phyloP scores from a whole-genome alignment of 2,888 invertebrate genomes.

The Agriopis aurantiaria region DNA sequence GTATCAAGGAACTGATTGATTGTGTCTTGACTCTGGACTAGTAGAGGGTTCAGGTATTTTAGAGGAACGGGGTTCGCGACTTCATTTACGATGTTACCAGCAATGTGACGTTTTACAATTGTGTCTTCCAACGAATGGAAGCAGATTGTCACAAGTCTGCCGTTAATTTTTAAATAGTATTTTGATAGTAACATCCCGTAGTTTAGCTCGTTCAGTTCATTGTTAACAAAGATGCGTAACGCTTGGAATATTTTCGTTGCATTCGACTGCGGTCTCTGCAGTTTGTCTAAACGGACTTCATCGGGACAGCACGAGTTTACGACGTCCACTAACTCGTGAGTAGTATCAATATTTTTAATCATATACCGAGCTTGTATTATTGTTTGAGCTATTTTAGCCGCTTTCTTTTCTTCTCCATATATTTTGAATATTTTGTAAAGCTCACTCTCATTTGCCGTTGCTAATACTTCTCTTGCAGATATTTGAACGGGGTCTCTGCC shows the following conservation, averaged over 20 bases:
- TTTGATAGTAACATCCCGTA: conserved; percentile 93
- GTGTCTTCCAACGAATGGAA: conserved; percentile 98
- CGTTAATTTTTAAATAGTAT: conserved; percentile 91
- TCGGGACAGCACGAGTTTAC: conserved; percentile 88
- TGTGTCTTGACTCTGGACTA: conserved; percentile 87
- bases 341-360: conserved; percentile 92
- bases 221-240: conserved; percentile 97
- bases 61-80: conserved; percentile 90
- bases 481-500: conserved; percentile 89
- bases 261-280: conserved; percentile 91
- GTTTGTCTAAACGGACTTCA: conserved; percentile 88
- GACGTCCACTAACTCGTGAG: conserved; percentile 92
- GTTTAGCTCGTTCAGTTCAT: conserved; percentile 98
- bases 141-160: conserved; percentile 92
- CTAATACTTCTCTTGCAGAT: conserved; percentile 95
- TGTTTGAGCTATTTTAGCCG: conserved; percentile 94
- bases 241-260: conserved; percentile 98
- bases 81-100: conserved; percentile 91
- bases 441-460: conserved; percentile 91
- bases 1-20: conserved; percentile 87
- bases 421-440: conserved; percentile 94
- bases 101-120: conserved; percentile 95
- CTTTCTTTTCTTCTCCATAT: conserved; percentile 96
- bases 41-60: conserved; percentile 89
- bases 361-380: conserved; percentile 93